Percentiles rank a stretch among this genome's conserved stretches.
Conservation (phyloP, 2,797 vertebrate species). For the Coregonus suidteri region DNA sequence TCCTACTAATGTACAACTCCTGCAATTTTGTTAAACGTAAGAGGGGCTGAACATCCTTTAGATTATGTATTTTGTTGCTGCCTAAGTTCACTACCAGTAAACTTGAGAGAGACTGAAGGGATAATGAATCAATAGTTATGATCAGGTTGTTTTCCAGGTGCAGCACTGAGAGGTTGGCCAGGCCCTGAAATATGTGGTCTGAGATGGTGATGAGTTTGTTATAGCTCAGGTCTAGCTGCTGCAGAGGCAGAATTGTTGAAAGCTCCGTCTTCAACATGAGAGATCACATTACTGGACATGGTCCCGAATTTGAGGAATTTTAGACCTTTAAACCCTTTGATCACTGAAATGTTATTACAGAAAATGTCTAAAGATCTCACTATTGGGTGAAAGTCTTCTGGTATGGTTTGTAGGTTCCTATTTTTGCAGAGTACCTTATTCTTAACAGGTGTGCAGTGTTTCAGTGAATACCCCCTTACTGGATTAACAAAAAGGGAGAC, state of each 20-base stretch:
- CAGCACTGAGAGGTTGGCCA: conserved; percentile 61
- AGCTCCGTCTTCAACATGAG: conserved; percentile 31
- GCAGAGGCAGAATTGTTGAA: conserved; percentile 58
- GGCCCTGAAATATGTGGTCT: conserved; percentile 56
- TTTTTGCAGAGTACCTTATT: conserved; percentile 54
- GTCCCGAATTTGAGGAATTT: conserved; percentile 45
- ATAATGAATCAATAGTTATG: conserved; percentile 28
- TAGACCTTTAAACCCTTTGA: conserved; percentile 49
- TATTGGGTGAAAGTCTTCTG: conserved; percentile 58
- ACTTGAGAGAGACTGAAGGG: conserved; percentile 56
- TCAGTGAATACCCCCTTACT: conserved; percentile 53
- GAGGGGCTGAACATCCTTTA: conserved; percentile 26
- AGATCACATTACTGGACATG: conserved; percentile 51
- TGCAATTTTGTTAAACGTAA: conserved; percentile 49
- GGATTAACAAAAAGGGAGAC: conserved; percentile 13
- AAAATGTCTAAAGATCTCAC: conserved; percentile 58
- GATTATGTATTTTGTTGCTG: conserved; percentile 47
- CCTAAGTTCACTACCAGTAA: conserved; percentile 63
- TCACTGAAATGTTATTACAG: conserved; percentile 56
- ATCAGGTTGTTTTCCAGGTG: conserved; percentile 53
- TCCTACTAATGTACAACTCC: conserved; percentile 40
- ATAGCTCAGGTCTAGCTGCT: conserved; percentile 59
- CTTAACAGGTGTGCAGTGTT: conserved; percentile 42
- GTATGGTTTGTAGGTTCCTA: conserved; percentile 37
- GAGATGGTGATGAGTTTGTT: conserved; percentile 57